Base-by-base conservation (phyloP, 2,797 vertebrate species). In the Apodemus agrarius region DNA sequence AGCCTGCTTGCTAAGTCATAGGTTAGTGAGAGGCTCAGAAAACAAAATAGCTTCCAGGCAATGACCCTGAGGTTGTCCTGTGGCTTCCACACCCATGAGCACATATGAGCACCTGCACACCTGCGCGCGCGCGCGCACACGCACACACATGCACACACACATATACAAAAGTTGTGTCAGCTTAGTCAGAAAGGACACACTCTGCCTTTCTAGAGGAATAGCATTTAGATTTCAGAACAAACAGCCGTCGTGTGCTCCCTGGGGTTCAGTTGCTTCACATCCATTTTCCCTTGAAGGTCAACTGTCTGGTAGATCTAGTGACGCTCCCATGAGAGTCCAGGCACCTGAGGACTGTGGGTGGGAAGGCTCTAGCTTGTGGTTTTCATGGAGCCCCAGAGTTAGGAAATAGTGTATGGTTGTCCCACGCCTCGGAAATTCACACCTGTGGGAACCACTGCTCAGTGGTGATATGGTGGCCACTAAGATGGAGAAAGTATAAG, bases 201-300 rank as follows among this genome's bases (percentile, higher is more conserved):
- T 24, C 46, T 49, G 75, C 75, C 63, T 26, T 69, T 67, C 14
- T 46, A 40, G 54, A 79, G 92, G 37, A 43, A 6, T 34, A 63
- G 65, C 89, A 75, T 57, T 94, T 89, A n/a, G 59, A 65, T 87
- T 89, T 88, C 26, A 72, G 65, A 89, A 95, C 52, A 46, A 61
- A 76, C 8, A 24, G 37, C 10, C 22, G 46, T 26, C 21, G 19
- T 34, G 12, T 5, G 7, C 19, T n/a, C 37, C 6, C 37, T 19
- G 6, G 19, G 26, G 46, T 75, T 79, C 63, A 0, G 40, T 49
- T 85, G 26, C 83, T 93, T 59, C 69, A 37, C 3, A 84, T 17
- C n/a, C 16, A 24, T 74, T 87, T 93, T 59, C 78, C 65, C 86
- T 85, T 78, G 61, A 93, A 89, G 52, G 11, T 1, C 40, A 54